Conservation (phyloP, 2,888 invertebrate genomes). For the Ernsta delagoae region DNA sequence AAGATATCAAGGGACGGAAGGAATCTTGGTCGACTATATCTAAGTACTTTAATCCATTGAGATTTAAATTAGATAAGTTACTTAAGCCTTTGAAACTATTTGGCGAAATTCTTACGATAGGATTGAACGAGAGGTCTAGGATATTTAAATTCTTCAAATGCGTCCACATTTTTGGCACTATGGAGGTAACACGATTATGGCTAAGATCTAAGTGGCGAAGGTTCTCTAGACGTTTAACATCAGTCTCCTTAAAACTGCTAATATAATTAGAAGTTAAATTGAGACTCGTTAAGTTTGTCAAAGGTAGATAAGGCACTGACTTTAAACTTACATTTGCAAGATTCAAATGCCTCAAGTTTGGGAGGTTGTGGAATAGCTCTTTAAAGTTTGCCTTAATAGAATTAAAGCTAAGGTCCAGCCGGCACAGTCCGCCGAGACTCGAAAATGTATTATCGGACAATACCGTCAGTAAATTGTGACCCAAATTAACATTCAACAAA, state of each 20-base stretch:
- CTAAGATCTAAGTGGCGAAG: conserved; percentile 91
- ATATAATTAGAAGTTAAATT: conserved; percentile 93
- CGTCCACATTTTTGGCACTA: conserved; percentile 91
- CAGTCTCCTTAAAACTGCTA: conserved; percentile 88
- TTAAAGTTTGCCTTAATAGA: conserved; percentile 93
- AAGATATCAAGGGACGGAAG: conserved; percentile 88
- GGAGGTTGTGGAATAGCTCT: conserved; percentile 94
- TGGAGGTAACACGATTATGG: conserved; percentile 89
- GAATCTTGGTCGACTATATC: conserved; percentile 91
- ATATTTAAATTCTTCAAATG: conserved; percentile 89
- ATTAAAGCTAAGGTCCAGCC: conserved; percentile 92
- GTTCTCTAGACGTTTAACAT: conserved; percentile 88
- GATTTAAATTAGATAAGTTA: conserved; percentile 89
- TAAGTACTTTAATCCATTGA: conserved; percentile 89
- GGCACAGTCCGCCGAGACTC: conserved; percentile 90
- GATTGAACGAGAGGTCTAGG: conserved; percentile 93
- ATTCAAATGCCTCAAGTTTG: conserved; percentile 90
- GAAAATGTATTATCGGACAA: conserved; percentile 95
- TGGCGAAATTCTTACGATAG: conserved; percentile 89
- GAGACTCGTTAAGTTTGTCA: conserved; percentile 91
- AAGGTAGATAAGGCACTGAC: conserved; percentile 90
- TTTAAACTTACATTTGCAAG: conserved; percentile 91
- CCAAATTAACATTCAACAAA: conserved; percentile 90
- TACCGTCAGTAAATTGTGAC: conserved; percentile 92
- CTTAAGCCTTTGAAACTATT: conserved; percentile 89